Conservation (phyloP, 2,113 vertebrate genomes). For the Sterrhoptilus dennistouni region DNA sequence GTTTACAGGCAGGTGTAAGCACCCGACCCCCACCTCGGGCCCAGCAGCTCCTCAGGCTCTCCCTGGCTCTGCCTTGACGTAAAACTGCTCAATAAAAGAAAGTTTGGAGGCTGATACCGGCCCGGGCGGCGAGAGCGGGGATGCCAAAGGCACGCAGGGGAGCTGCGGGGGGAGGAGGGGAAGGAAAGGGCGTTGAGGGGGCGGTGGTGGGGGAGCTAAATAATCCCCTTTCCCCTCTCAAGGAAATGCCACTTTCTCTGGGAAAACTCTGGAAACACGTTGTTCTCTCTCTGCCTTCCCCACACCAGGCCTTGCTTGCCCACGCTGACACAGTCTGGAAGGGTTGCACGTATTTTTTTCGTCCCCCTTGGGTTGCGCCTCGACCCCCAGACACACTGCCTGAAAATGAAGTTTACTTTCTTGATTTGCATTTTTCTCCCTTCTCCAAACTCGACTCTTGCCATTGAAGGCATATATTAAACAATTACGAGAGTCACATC, state of each 20-base stretch:
- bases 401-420: constrained; percentile 80
- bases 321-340: constrained; percentile 41
- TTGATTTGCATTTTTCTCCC: constrained; percentile 18
- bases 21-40: neutral
- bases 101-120: constrained; percentile 54
- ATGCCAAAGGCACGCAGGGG: constrained; percentile 37
- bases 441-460: constrained; percentile 37
- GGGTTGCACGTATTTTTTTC: constrained; percentile 8
- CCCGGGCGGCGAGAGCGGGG: neutral
- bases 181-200: neutral
- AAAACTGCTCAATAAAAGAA: constrained; percentile 35
- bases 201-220: neutral
- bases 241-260: constrained; percentile 66
- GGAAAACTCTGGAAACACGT: constrained; percentile 63
- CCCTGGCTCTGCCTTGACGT: constrained; percentile 6
- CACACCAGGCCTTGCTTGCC: constrained; percentile 74
- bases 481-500: constrained; percentile 7
- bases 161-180: neutral
- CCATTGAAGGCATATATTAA: constrained; percentile 40
- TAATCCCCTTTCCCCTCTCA: constrained; percentile 28
- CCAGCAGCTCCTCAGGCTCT: constrained; percentile 17
- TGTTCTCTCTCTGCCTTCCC: constrained; percentile 17
- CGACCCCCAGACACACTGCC: constrained; percentile 64
- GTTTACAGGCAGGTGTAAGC: constrained; percentile 43
- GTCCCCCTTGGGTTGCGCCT: neutral